Evolutionary conservation across 2,797 vertebrate genomes (phyloP).

Genomic region (Gymnocypris eckloni): DNA sequence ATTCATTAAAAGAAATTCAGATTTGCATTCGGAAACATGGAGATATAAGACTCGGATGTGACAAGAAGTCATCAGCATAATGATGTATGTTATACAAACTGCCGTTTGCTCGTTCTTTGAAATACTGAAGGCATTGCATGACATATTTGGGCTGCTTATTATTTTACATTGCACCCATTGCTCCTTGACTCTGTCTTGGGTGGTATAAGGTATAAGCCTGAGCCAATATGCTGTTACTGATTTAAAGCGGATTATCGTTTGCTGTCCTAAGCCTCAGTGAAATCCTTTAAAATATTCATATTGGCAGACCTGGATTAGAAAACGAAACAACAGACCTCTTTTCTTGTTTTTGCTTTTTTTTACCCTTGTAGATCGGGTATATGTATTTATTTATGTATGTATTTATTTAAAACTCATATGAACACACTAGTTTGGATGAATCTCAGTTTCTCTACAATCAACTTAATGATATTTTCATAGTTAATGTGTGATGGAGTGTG

Average conservation of each 20-base stretch:
- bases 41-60: background rate
- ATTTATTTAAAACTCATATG: background rate
- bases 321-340: conserved; percentile 70
- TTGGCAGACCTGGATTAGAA: conserved; percentile 70
- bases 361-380: conserved; percentile 46
- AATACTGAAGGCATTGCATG: conserved; percentile 48
- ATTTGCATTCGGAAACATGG: conserved; percentile 6
- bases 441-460: background rate
- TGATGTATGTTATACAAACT: conserved; percentile 32
- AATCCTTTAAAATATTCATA: conserved; percentile 79
- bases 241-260: conserved; percentile 79
- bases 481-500: conserved; percentile 38
- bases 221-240: conserved; percentile 78
- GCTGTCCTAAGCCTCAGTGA: conserved; percentile 72
- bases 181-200: conserved; percentile 72
- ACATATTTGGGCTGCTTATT: conserved; percentile 64
- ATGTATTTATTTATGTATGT: background rate
- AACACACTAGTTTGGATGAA: background rate
- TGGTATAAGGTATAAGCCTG: conserved; percentile 68
- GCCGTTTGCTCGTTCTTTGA: conserved; percentile 38
- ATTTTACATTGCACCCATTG: conserved; percentile 60
- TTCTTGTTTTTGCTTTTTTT: conserved; percentile 33
- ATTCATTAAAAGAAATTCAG: conserved; percentile 55
- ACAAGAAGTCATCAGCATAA: conserved; percentile 32
- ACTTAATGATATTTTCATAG: conserved; percentile 12